Percentiles rank a stretch among this genome's conserved stretches.
Evolutionary conservation across 2,888 invertebrate genomes (phyloP).

Genomic region (Alloscopus bannaensis): DNA sequence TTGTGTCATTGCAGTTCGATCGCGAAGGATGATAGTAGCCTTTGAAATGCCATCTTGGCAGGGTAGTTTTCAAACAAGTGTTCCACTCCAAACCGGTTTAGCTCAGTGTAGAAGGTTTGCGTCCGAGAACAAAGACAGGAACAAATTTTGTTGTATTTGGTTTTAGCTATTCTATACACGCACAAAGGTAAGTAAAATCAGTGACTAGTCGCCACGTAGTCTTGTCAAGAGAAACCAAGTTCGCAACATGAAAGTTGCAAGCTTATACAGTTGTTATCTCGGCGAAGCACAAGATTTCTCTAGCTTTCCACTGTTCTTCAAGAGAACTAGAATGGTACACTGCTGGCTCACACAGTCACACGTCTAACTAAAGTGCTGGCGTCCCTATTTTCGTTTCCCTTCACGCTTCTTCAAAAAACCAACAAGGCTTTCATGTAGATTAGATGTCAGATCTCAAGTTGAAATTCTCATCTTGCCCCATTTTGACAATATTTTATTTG

Average conservation of each 20-base stretch:
- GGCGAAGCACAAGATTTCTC: constrained; percentile 37
- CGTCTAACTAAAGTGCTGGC: too few species aligned
- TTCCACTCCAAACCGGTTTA: constrained; percentile 7
- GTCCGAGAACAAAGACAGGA: too few species aligned
- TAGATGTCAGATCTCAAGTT: too few species aligned
- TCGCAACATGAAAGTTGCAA: not conserved
- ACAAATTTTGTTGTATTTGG: too few species aligned
- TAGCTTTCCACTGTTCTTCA: not conserved
- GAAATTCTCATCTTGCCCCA: too few species aligned
- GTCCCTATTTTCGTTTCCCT: too few species aligned
- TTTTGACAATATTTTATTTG: too few species aligned
- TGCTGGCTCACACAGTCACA: too few species aligned
- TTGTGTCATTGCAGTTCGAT: not conserved
- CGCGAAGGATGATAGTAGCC: not conserved
- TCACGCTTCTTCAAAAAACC: too few species aligned
- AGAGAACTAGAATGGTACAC: too few species aligned
- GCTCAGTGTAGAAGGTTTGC: too few species aligned
- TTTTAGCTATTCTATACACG: not conserved
- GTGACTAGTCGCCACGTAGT: constrained; percentile 8
- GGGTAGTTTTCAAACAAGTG: not conserved
- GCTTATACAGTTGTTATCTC: constrained; percentile 1
- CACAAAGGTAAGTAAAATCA: not conserved
- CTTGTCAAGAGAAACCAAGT: not conserved
- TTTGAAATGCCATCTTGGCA: constrained; percentile 23
- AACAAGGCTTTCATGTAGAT: too few species aligned